Evolutionary conservation across 2,113 vertebrate genomes (phyloP).

Genomic region (Condylura cristata): DNA sequence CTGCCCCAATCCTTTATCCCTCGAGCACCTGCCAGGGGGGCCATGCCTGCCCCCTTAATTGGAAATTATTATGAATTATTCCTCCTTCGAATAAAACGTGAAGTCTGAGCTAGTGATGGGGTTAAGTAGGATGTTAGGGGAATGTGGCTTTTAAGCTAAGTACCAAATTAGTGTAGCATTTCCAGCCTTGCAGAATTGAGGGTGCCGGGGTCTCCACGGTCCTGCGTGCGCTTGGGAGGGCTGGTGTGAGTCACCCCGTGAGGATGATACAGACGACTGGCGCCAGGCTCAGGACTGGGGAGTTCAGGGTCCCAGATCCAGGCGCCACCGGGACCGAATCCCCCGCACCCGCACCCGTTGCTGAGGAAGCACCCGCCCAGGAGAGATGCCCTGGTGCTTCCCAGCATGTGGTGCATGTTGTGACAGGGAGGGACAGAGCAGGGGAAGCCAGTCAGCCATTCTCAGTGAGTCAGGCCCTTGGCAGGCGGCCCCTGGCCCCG

Average conservation of each 20-base stretch:
- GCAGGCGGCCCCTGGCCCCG: slow-evolving; percentile 66
- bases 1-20: not conserved
- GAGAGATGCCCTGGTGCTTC: not conserved
- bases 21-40: not conserved
- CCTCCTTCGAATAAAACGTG: not conserved
- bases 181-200: fast-evolving
- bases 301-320: too few species aligned
- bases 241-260: fast-evolving
- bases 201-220: fast-evolving
- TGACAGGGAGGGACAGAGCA: slow-evolving; percentile 53
- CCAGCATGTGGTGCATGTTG: slow-evolving; percentile 8
- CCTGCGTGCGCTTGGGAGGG: fast-evolving
- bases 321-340: not conserved
- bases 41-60: not conserved
- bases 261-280: fast-evolving
- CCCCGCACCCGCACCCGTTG: fast-evolving
- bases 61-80: not conserved
- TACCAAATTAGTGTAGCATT: fast-evolving
- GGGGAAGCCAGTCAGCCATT: slow-evolving; percentile 61
- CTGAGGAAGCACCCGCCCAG: not conserved
- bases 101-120: not conserved
- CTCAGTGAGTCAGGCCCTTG: slow-evolving; percentile 73
- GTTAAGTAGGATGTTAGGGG: not conserved
- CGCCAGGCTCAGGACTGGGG: not conserved
- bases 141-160: not conserved